Conservation (phyloP, 2,113 vertebrate species). For the Carassius gibelio region DNA sequence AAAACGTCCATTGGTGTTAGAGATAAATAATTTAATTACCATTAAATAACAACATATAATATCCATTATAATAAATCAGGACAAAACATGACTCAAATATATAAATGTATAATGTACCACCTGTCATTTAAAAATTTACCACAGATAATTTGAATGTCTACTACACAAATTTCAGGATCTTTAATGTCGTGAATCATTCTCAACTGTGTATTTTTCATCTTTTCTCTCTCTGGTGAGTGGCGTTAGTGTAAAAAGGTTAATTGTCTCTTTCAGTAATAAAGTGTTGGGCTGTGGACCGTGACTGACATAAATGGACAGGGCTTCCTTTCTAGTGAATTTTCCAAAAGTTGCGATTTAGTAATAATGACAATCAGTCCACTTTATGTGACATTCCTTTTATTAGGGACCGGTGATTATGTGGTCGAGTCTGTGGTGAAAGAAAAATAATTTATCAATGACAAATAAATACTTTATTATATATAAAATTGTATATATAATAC, state of each 20-base stretch:
- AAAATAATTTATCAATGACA: neutral
- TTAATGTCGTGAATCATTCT: neutral
- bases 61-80: neutral
- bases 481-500: no score
- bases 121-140: neutral
- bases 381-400: constrained; percentile 79
- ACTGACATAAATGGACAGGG: constrained; percentile 74
- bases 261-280: constrained; percentile 71
- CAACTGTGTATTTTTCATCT: constrained; percentile 45
- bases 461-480: no score
- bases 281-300: constrained; percentile 67
- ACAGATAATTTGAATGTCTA: neutral
- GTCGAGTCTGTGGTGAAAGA: constrained; percentile 61
- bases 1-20: constrained; percentile 20
- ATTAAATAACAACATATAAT: neutral
- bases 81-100: neutral
- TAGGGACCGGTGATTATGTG: constrained; percentile 73
- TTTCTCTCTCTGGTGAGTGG: constrained; percentile 63
- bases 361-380: constrained; percentile 76
- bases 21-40: neutral
- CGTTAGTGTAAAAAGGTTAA: constrained; percentile 76
- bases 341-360: constrained; percentile 78
- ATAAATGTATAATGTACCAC: neutral
- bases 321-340: constrained; percentile 60
- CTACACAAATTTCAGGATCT: neutral